phyloP scores from a whole-genome alignment of 2,888 invertebrate genomes.

The Pomacea canaliculata region DNA sequence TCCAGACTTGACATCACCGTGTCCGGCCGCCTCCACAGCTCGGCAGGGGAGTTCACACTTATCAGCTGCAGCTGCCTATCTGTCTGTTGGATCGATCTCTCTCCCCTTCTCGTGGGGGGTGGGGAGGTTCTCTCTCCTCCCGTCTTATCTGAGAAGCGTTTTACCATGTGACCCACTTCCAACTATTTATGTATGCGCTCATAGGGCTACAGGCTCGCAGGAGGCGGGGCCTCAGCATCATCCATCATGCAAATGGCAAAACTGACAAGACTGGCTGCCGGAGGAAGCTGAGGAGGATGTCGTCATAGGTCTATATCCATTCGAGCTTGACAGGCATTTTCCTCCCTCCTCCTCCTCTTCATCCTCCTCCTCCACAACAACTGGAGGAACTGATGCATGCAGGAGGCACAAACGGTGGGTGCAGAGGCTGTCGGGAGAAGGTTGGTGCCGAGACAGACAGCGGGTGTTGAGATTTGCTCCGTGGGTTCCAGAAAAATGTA shows the following conservation, averaged over 20 bases:
- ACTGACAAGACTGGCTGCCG: slow-evolving; percentile 6
- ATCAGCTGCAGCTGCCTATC: neutral
- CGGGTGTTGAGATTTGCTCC: too few relatives aligned
- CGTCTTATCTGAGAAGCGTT: slow-evolving; percentile 21
- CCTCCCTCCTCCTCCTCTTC: neutral
- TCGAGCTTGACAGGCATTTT: neutral
- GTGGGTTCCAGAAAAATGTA: neutral
- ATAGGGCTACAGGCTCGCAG: slow-evolving; percentile 27
- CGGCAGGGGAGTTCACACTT: too few relatives aligned
- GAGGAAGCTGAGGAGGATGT: neutral
- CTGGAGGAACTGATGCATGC: neutral
- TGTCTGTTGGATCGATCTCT: slow-evolving; percentile 17
- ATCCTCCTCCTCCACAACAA: neutral
- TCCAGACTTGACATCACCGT: too few relatives aligned
- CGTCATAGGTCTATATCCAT: neutral
- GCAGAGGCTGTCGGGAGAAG: neutral
- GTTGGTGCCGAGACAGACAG: too few relatives aligned
- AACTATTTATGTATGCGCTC: slow-evolving; percentile 10
- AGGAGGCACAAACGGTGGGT: neutral
- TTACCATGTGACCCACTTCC: slow-evolving; percentile 15
- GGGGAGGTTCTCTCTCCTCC: neutral
- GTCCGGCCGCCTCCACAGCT: too few relatives aligned
- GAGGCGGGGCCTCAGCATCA: slow-evolving; percentile 39
- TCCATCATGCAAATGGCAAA: slow-evolving; percentile 30
- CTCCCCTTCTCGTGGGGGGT: neutral